phyloP scores from a whole-genome alignment of 2,888 invertebrate species.

The Lepidocyrtoides sp. region DNA sequence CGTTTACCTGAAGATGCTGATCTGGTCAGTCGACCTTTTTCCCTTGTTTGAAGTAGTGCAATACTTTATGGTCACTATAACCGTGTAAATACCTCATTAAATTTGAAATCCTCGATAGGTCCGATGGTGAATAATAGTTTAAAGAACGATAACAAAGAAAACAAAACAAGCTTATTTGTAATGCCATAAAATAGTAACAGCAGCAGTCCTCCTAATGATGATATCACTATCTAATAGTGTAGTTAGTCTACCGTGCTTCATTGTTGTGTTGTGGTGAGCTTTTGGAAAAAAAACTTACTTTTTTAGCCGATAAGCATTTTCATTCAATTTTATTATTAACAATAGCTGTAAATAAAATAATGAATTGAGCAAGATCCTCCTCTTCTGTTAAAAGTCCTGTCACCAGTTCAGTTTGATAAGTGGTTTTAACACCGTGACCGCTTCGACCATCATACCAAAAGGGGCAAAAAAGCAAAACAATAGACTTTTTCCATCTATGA shows the following conservation, averaged over 20 bases:
- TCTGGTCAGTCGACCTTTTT: no score
- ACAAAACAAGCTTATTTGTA: neutral
- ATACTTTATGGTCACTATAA: no score
- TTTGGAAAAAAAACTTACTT: neutral
- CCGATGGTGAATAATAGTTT: neutral
- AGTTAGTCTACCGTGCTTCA: neutral
- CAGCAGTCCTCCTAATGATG: constrained; percentile 32
- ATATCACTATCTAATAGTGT: constrained; percentile 40
- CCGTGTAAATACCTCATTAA: neutral
- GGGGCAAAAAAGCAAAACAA: constrained; percentile 33
- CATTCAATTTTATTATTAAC: neutral
- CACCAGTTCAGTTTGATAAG: constrained; percentile 72
- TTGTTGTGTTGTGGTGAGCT: neutral
- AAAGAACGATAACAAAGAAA: neutral
- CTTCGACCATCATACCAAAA: constrained; percentile 39
- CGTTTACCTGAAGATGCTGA: no score
- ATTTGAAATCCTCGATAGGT: no score
- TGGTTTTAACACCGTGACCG: constrained; percentile 59
- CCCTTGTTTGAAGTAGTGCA: no score
- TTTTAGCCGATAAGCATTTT: neutral
- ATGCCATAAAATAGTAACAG: neutral
- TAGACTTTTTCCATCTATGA: neutral
- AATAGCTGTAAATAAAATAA: constrained; percentile 20
- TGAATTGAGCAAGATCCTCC: constrained; percentile 33
- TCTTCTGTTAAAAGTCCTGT: constrained; percentile 61